phyloP scores from a whole-genome alignment of 2,113 vertebrate genomes.

The Dermatemys mawii region DNA sequence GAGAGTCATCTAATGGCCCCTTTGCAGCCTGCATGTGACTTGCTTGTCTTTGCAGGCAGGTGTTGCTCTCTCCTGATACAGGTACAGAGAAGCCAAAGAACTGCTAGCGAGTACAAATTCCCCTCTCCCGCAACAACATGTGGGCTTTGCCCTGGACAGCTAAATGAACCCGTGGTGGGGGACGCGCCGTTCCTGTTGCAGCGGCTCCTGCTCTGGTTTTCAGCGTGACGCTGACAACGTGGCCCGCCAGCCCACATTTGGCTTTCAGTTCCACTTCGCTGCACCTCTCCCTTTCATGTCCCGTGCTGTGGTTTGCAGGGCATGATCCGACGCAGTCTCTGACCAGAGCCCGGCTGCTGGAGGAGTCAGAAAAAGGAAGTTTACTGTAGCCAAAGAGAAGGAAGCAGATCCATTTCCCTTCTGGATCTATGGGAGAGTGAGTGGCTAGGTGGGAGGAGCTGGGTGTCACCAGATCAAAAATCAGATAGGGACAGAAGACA shows the following conservation, averaged over 20 bases:
- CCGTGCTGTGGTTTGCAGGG: background rate
- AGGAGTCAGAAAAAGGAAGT: slow-evolving; percentile 44
- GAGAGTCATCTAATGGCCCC: rapidly evolving
- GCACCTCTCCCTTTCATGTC: background rate
- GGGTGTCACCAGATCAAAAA: background rate
- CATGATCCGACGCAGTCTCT: background rate
- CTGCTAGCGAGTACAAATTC: rapidly evolving
- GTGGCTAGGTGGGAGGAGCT: background rate
- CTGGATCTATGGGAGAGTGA: background rate
- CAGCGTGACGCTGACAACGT: background rate
- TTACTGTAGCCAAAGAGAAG: slow-evolving; percentile 5
- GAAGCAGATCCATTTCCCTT: slow-evolving; percentile 47
- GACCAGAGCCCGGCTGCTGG: background rate
- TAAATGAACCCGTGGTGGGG: background rate
- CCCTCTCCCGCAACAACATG: background rate
- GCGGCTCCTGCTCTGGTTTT: background rate
- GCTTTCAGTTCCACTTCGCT: slow-evolving; percentile 3
- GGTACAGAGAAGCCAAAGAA: background rate
- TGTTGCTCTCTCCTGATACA: rapidly evolving
- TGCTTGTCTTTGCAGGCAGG: background rate
- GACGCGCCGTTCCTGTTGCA: slow-evolving; percentile 20
- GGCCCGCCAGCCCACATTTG: background rate
- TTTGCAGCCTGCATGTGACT: background rate
- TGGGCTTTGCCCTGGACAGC: slow-evolving; percentile 11
- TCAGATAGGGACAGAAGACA: background rate